Conservation (phyloP, 2,113 vertebrate genomes). For the Crypturellus undulatus region DNA sequence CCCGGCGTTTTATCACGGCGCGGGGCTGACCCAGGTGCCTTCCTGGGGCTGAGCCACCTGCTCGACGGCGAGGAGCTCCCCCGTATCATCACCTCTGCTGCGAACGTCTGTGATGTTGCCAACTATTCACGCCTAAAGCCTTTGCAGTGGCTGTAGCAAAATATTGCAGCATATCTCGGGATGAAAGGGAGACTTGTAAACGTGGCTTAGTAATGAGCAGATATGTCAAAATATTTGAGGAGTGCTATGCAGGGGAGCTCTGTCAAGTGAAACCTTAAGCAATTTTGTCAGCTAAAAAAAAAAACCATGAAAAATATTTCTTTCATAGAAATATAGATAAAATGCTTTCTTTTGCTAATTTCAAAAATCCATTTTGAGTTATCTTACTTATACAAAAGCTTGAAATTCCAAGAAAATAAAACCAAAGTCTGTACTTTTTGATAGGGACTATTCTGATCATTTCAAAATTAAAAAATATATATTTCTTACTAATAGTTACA, state of each 20-base stretch:
- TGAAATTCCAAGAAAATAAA: neutral
- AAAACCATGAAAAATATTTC: neutral
- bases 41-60: conserved; percentile 48
- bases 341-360: neutral
- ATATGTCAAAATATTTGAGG: neutral
- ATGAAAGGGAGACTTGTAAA: conserved; percentile 2
- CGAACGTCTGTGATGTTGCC: neutral
- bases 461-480: neutral
- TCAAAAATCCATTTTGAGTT: neutral
- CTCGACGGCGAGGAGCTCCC: neutral
- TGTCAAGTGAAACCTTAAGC: neutral
- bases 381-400: neutral
- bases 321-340: neutral
- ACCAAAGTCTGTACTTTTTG: neutral
- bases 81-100: conserved; percentile 24
- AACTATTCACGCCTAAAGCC: conserved; percentile 21
- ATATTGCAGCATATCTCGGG: neutral
- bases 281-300: neutral
- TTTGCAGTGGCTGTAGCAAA: conserved; percentile 18
- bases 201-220: neutral
- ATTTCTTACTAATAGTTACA: neutral
- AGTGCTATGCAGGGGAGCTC: neutral
- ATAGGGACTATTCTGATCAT: neutral
- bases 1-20: neutral
- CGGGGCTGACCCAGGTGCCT: conserved; percentile 17